Conservation (phyloP, 2,888 invertebrate species). For the Lepidocyrtoides sp. region DNA sequence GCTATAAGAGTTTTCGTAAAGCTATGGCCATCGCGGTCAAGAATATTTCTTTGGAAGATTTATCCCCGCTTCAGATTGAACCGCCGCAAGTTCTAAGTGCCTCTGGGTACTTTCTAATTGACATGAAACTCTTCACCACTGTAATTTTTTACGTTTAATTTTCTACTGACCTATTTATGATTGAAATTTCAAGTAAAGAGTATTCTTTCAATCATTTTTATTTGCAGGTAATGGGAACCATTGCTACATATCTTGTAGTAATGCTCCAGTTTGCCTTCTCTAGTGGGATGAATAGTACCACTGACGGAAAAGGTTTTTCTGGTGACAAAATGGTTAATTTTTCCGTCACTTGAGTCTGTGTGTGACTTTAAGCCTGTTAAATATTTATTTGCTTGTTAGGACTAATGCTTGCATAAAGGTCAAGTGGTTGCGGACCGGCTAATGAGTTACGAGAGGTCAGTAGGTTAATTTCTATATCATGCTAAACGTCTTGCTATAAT, state of each 20-base stretch:
- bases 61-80: slow-evolving; percentile 46
- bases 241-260: slow-evolving; percentile 70
- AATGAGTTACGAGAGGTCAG: too few species aligned
- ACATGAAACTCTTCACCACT: slow-evolving; percentile 64
- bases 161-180: too few species aligned
- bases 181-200: not conserved
- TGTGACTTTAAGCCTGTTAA: too few species aligned
- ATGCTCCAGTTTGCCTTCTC: slow-evolving; percentile 64
- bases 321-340: too few species aligned
- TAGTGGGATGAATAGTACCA: not conserved
- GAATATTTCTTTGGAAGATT: not conserved
- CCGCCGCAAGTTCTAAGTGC: slow-evolving; percentile 51
- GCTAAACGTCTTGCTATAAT: too few species aligned
- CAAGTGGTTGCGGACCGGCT: too few species aligned
- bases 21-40: slow-evolving; percentile 3
- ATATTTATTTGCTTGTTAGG: too few species aligned
- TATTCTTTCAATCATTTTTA: not conserved
- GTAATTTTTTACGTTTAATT: slow-evolving; percentile 26
- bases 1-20: slow-evolving; percentile 38
- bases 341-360: too few species aligned
- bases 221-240: slow-evolving; percentile 68
- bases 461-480: too few species aligned
- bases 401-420: too few species aligned
- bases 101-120: slow-evolving; percentile 63
- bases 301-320: too few species aligned